phyloP scores from a whole-genome alignment of 2,797 vertebrate species.

The Pogoniulus pusillus region DNA sequence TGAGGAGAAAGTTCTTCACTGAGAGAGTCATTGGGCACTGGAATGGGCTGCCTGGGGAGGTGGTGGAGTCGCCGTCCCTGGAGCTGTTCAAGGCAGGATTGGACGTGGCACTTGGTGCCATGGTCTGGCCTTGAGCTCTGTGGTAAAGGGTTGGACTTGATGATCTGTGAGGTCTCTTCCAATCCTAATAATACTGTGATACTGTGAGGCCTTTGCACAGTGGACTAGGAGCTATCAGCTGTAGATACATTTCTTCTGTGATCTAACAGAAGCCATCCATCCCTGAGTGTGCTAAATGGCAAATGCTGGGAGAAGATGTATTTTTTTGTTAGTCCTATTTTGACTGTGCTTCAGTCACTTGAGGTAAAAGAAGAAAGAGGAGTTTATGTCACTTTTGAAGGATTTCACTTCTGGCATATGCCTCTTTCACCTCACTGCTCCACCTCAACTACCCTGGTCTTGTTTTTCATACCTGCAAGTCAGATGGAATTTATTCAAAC shows the following conservation, averaged over 20 bases:
- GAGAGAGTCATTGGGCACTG: no score
- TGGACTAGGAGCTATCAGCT: not conserved
- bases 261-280: not conserved
- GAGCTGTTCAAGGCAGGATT: no score
- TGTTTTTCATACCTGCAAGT: not conserved
- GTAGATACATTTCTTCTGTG: not conserved
- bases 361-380: not conserved
- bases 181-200: no score
- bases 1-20: no score
- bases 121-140: no score
- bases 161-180: no score
- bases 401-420: not conserved
- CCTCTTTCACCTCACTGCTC: not conserved
- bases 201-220: not conserved
- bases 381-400: not conserved
- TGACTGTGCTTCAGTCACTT: not conserved
- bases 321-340: not conserved
- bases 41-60: no score
- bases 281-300: not conserved
- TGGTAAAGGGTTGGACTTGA: no score
- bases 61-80: no score
- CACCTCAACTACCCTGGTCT: not conserved
- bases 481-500: not conserved
- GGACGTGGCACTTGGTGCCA: no score
- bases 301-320: not conserved